These are phyloP conservation scores for Dendrocincla fuliginosa DNA, from an alignment of 2,797 vertebrate species.

Conservation along the genomic window DNA sequence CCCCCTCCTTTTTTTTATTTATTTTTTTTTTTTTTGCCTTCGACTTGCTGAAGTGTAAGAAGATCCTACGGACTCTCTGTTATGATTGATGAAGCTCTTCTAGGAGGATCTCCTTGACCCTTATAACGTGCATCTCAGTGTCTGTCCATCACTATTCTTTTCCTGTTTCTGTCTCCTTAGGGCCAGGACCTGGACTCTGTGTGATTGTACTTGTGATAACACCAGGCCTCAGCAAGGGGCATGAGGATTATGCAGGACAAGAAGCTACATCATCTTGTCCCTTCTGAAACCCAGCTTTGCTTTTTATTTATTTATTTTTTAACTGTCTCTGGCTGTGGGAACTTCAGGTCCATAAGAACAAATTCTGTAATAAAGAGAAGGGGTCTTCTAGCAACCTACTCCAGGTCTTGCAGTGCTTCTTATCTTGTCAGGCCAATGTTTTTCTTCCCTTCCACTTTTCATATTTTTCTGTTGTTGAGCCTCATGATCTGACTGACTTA, in stretches of 20 bases:
- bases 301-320: constrained; percentile 67
- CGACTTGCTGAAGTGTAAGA: constrained; percentile 37
- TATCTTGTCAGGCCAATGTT: not conserved
- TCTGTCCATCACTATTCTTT: constrained; percentile 43
- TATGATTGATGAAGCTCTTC: constrained; percentile 42
- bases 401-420: not conserved
- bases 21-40: not conserved
- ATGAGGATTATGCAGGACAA: constrained; percentile 50
- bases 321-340: constrained; percentile 34
- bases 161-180: constrained; percentile 54
- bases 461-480: constrained; percentile 12
- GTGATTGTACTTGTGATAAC: constrained; percentile 49
- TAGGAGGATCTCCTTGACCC: constrained; percentile 44
- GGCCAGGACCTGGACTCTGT: constrained; percentile 36
- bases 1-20: not conserved
- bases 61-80: constrained; percentile 37
- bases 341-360: not conserved
- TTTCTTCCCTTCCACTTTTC: constrained; percentile 28
- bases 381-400: not conserved
- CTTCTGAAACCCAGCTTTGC: constrained; percentile 43
- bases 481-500: not conserved
- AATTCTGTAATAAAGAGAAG: not conserved
- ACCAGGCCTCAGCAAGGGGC: constrained; percentile 39
- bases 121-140: constrained; percentile 2
- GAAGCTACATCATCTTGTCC: constrained; percentile 51